Evolutionary conservation across 2,113 vertebrate species (phyloP).

Genomic region (Tragelaphus strepsiceros): DNA sequence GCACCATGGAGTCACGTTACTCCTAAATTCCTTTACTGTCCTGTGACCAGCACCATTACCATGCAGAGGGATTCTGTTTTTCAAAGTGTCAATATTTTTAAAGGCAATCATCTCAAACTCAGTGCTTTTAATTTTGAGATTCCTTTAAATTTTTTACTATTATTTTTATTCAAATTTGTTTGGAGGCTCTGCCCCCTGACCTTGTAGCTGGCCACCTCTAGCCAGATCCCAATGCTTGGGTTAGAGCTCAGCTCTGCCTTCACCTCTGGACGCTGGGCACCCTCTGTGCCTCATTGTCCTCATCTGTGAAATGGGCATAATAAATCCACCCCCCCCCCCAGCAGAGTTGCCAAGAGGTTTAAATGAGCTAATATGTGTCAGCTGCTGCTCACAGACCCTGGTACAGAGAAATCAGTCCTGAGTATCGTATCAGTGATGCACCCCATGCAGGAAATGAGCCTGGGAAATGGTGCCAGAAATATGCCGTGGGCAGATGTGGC

Average conservation of each 20-base stretch:
- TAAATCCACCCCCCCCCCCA: neutral
- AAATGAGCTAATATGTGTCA: fast-evolving
- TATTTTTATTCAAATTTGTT: neutral
- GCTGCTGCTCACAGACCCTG: too few species aligned
- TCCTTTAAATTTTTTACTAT: neutral
- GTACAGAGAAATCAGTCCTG: fast-evolving
- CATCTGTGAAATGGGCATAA: neutral
- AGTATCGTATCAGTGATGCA: fast-evolving
- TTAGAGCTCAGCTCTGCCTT: neutral
- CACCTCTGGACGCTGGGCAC: fast-evolving
- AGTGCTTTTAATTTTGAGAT: neutral
- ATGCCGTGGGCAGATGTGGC: neutral
- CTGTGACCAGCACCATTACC: neutral
- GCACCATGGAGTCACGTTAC: fast-evolving
- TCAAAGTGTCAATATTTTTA: neutral
- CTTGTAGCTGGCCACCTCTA: neutral
- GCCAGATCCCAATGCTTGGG: neutral
- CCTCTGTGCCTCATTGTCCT: neutral
- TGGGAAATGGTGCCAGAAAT: neutral
- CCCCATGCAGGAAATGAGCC: fast-evolving
- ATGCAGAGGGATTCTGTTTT: neutral
- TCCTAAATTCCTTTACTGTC: neutral
- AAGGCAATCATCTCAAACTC: neutral
- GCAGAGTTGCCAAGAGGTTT: neutral
- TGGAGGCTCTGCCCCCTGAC: neutral